A percentile compares a stretch with the other conserved stretches of the same genome.
Evolutionary conservation across 2,797 vertebrate genomes (phyloP).

Genomic region (Tapera naevia): DNA sequence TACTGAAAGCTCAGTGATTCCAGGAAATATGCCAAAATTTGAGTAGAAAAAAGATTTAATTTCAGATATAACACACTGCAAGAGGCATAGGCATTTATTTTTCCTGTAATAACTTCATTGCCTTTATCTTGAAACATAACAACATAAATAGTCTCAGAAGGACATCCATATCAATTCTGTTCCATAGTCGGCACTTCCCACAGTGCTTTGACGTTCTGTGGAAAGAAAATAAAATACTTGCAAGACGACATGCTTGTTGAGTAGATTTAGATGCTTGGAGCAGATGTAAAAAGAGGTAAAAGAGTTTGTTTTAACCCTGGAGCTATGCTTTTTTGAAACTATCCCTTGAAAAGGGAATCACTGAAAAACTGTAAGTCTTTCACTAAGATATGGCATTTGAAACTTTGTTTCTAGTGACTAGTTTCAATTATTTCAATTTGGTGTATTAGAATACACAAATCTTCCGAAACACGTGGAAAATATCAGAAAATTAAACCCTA

Average conservation of each 20-base stretch:
- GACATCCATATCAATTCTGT: neutral
- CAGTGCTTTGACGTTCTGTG: neutral
- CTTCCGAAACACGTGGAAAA: neutral
- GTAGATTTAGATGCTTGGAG: neutral
- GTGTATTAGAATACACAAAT: neutral
- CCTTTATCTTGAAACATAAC: slow-evolving; percentile 30
- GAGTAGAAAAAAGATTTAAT: slow-evolving; percentile 40
- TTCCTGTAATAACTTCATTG: neutral
- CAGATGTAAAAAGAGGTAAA: neutral
- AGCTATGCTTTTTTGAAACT: neutral
- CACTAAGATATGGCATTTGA: neutral
- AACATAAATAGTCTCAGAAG: slow-evolving; percentile 22
- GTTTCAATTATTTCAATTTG: neutral
- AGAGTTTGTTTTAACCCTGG: neutral
- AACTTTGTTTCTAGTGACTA: neutral
- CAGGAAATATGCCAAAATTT: slow-evolving; percentile 31
- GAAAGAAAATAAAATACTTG: slow-evolving; percentile 15
- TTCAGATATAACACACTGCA: slow-evolving; percentile 25
- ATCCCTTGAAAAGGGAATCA: neutral
- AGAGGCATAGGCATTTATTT: slow-evolving; percentile 38
- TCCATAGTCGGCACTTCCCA: neutral
- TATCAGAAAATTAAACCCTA: neutral
- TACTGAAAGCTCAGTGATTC: slow-evolving; percentile 28
- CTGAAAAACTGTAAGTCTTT: neutral
- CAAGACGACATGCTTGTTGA: neutral